Evolutionary conservation across 2,888 invertebrate genomes (phyloP).

Genomic region (Amblyjoppa fuscipennis): DNA sequence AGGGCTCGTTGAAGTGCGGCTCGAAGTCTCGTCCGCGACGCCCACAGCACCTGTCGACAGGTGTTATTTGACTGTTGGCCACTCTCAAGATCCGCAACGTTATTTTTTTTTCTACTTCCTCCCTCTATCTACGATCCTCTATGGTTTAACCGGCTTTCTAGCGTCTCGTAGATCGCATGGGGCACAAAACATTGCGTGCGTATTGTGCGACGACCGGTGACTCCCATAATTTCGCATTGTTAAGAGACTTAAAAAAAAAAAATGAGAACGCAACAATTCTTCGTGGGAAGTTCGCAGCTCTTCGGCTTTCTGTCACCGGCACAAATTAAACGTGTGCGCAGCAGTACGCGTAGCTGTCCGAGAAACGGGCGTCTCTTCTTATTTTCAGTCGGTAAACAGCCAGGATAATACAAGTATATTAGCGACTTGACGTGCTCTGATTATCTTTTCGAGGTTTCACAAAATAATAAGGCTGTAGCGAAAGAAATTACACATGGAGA

Average conservation of each 20-base stretch:
- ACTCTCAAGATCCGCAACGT: constrained; percentile 60
- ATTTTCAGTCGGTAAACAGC: background rate
- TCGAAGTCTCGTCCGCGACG: constrained; percentile 55
- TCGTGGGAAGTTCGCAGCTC: constrained; percentile 53
- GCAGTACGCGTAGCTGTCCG: constrained; percentile 14
- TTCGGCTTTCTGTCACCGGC: constrained; percentile 42
- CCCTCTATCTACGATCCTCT: background rate
- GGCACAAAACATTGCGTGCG: constrained; percentile 49
- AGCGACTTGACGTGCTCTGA: constrained; percentile 31
- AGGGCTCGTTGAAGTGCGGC: constrained; percentile 54
- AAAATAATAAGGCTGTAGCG: constrained; percentile 9
- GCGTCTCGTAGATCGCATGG: constrained; percentile 1
- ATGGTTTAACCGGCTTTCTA: constrained; percentile 34
- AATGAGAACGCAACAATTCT: constrained; percentile 35
- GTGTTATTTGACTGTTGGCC: constrained; percentile 74
- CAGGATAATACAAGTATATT: constrained; percentile 6
- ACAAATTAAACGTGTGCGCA: constrained; percentile 20
- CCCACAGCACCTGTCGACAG: constrained; percentile 79
- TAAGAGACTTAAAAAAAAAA: constrained; percentile 13
- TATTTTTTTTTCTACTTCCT: constrained; percentile 28
- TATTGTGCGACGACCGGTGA: constrained; percentile 18
- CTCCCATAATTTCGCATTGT: constrained; percentile 25
- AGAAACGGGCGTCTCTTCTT: constrained; percentile 11
- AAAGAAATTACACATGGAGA: background rate
- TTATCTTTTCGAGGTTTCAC: constrained; percentile 35